Conservation (phyloP, 1,140 invertebrate species). For the Yoshiicerus persimilis region DNA sequence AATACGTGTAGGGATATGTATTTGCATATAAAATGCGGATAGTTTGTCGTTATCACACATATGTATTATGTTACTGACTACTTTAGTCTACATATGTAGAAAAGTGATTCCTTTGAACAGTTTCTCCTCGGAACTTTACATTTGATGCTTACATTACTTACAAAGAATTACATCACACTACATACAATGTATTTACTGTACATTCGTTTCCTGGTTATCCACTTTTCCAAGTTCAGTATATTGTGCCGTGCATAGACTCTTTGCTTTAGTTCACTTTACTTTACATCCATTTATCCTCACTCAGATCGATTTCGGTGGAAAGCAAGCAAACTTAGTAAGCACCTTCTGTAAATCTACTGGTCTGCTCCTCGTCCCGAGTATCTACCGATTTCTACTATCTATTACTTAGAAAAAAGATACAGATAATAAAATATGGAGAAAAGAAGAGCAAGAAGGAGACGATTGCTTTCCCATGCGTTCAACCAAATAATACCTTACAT, state of each 20-base stretch:
- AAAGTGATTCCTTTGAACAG: not conserved
- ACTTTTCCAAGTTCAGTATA: not conserved
- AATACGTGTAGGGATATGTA: not conserved
- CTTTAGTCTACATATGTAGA: not conserved
- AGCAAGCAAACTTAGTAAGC: constrained; percentile 16
- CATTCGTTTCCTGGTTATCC: constrained; percentile 17
- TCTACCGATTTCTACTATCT: not conserved
- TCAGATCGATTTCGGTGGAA: not conserved
- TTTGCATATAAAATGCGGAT: too few relatives aligned
- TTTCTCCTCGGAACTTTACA: not conserved
- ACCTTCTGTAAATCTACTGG: not conserved
- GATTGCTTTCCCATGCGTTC: not conserved
- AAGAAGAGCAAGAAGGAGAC: not conserved
- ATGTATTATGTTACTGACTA: not conserved
- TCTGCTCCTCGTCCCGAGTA: not conserved
- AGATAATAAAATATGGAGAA: not conserved
- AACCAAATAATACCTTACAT: not conserved
- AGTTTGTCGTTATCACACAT: not conserved
- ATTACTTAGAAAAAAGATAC: constrained; percentile 10
- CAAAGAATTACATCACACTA: not conserved
- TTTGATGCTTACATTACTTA: not conserved
- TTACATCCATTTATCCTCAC: constrained; percentile 2
- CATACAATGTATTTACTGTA: not conserved
- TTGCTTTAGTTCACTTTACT: constrained; percentile 2
- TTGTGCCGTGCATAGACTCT: too few relatives aligned